Evolutionary conservation across 2,113 vertebrate species (phyloP), one percentile per base, ranked within the genome.

Genomic region (Sapajus apella): DNA sequence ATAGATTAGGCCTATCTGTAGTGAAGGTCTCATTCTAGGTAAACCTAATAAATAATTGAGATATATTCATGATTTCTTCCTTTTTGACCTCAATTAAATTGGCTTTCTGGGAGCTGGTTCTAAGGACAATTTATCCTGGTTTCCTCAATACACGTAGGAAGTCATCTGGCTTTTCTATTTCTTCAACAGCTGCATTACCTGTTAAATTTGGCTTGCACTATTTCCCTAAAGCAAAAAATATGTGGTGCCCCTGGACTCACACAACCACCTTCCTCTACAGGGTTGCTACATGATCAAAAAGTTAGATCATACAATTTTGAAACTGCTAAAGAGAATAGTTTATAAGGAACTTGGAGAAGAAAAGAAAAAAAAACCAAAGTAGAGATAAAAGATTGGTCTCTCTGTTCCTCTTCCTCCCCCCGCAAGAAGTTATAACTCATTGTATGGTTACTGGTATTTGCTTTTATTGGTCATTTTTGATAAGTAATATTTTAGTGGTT

Each of bases 201-300:
- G 66, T 97, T 82, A 90, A 94, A 96, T 93, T 6, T 96, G 52
- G 79, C 35, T 27, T 68, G 27, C 6, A 88, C 37, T 30, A 90
- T 87, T 98, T 98, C 92, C 91, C 87, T 80, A 97, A 95, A 96
- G 84, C 87, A 89, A 98, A 97, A 95, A 97, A 95, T 81, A 40
- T 90, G 75, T 95, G 45, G 81, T 10, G 70, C 81, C 75, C 3
- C 37, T 35, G 75, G 20, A 79, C 80, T 77, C 89, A 58, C 64
- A 55, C 23, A 86, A 20, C 7, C 47, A 85, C 86, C 85, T 47
- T 91, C 56, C 61, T 73, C 82, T 73, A 43, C 2, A 3, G 0
- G 81, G 40, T 87, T 43, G 27, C 43, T 77, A 50, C 32, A n/a
- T 81, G 80, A 94, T 97, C 5, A 5, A 45, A 83, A 61, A 58